These are phyloP conservation scores for Coleophora deauratella DNA, from an alignment of 2,888 invertebrate species.

Conservation along the genomic window DNA sequence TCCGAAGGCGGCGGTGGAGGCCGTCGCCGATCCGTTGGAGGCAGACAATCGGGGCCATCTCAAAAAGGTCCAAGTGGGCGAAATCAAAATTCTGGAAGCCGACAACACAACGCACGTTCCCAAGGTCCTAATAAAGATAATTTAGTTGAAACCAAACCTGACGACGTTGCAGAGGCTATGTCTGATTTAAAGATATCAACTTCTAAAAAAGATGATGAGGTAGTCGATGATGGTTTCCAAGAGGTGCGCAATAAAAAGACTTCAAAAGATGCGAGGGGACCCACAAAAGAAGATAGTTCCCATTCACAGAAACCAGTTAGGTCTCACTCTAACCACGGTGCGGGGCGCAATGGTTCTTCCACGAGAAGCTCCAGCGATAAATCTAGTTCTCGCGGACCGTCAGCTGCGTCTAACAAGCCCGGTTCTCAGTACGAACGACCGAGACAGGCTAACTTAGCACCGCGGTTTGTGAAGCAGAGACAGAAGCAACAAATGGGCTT, in stretches of 20 bases:
- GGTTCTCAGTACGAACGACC: conserved; percentile 62
- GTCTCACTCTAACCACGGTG: conserved; percentile 63
- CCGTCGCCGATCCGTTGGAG: conserved; percentile 44
- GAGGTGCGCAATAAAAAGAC: conserved; percentile 88
- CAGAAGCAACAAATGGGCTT: conserved; percentile 70
- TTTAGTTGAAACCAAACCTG: conserved; percentile 42
- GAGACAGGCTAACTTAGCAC: conserved; percentile 79
- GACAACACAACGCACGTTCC: conserved; percentile 43
- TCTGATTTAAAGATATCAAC: conserved; percentile 50
- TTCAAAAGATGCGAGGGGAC: conserved; percentile 74
- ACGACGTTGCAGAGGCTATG: conserved; percentile 57
- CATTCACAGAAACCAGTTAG: conserved; percentile 48
- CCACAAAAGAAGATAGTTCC: conserved; percentile 50
- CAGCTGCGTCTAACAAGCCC: conserved; percentile 45
- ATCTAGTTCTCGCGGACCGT: conserved; percentile 44
- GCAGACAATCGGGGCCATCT: conserved; percentile 36
- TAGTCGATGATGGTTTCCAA: conserved; percentile 83
- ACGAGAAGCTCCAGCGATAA: conserved; percentile 58
- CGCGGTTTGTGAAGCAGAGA: conserved; percentile 84
- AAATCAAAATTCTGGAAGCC: conserved; percentile 46
- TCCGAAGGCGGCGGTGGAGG: conserved; percentile 73
- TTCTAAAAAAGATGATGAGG: conserved; percentile 60
- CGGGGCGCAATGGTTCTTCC: conserved; percentile 58
- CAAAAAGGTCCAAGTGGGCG: conserved; percentile 48
- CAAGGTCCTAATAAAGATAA: conserved; percentile 47